Percentiles rank a stretch among this genome's conserved stretches.
phyloP scores from a whole-genome alignment of 2,888 invertebrate species.

The Branchipolynoe longqiensis region DNA sequence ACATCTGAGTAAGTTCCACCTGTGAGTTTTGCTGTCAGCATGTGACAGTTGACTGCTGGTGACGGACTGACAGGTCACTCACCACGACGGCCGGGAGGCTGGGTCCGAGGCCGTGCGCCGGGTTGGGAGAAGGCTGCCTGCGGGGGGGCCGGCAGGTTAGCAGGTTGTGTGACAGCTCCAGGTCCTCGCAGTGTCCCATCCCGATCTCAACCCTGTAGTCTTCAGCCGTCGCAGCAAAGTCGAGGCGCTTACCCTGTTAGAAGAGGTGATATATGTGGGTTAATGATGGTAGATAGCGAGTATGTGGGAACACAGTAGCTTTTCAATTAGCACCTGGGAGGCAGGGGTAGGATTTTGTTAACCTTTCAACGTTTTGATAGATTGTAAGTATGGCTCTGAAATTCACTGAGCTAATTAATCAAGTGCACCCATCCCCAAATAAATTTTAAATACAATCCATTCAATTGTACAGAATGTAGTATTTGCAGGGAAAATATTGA shows the following conservation, averaged over 20 bases:
- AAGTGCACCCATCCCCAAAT: no score
- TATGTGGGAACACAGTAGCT: background rate
- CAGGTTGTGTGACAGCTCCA: conserved; percentile 50
- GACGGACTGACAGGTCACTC: background rate
- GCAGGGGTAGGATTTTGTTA: no score
- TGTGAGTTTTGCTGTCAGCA: no score
- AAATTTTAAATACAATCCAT: no score
- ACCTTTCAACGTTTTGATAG: no score
- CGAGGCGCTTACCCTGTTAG: conserved; percentile 61
- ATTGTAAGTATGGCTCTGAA: no score
- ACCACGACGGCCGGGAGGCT: conserved; percentile 20
- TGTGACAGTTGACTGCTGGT: no score
- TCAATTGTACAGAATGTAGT: no score
- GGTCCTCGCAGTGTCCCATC: conserved; percentile 22
- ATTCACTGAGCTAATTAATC: no score
- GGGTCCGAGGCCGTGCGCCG: background rate
- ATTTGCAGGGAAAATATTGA: no score
- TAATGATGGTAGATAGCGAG: background rate
- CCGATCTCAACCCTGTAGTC: conserved; percentile 63
- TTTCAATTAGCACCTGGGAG: no score
- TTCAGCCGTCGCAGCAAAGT: conserved; percentile 58
- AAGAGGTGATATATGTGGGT: background rate
- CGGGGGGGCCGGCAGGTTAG: conserved; percentile 62
- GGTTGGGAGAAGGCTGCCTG: conserved; percentile 52
- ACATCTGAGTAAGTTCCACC: no score